A percentile compares a stretch with the other conserved stretches of the same genome.
Evolutionary conservation across 2,113 vertebrate genomes (phyloP).

Genomic region (Meriones unguiculatus): DNA sequence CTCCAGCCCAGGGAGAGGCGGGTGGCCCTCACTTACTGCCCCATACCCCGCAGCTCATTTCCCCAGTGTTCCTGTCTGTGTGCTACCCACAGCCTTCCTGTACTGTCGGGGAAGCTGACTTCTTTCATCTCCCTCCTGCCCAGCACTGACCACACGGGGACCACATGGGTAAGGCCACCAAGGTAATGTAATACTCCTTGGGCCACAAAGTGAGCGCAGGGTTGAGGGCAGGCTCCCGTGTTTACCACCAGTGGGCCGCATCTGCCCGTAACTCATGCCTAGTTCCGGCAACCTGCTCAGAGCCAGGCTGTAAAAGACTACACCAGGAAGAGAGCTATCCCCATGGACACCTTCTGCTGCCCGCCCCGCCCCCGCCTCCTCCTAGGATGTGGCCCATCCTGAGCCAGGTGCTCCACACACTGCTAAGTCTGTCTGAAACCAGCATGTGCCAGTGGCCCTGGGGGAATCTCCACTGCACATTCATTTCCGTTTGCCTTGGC

Average conservation of each 20-base stretch:
- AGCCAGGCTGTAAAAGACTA: neutral
- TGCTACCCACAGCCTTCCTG: neutral
- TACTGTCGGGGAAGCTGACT: neutral
- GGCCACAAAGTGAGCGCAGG: accelerated
- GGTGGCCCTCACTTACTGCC: neutral
- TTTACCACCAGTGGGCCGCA: accelerated
- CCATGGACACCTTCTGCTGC: neutral
- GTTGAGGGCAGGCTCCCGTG: accelerated
- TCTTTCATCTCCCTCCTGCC: neutral
- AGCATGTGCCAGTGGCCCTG: too few species aligned
- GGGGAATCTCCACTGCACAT: neutral
- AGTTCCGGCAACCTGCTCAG: accelerated
- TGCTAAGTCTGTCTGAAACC: neutral
- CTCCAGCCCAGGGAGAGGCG: neutral
- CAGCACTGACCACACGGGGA: accelerated
- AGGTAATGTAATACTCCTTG: accelerated
- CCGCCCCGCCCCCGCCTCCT: neutral
- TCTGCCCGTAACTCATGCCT: neutral
- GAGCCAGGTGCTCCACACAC: neutral
- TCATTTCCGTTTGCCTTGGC: too few species aligned
- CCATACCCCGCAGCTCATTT: neutral
- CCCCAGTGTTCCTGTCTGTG: neutral
- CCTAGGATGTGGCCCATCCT: neutral
- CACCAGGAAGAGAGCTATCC: neutral
- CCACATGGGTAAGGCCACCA: accelerated